Conservation (phyloP, 1,140 invertebrate species). For the Saccostrea echinata region DNA sequence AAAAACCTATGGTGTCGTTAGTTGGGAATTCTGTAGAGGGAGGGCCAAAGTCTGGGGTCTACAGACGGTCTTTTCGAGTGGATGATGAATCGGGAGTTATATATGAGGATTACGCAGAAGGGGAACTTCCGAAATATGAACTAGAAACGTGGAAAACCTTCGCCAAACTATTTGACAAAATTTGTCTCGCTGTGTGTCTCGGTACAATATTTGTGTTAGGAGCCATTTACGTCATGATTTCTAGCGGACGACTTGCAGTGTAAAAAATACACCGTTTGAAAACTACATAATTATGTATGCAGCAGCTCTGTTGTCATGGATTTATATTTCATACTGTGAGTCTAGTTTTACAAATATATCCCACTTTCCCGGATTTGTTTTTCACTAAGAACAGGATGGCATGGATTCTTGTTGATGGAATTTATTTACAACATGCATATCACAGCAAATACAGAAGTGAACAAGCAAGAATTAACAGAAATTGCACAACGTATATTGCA, state of each 20-base stretch:
- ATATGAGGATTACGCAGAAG: not conserved
- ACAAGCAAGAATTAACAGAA: not conserved
- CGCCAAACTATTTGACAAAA: slow-evolving; percentile 6
- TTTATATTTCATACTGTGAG: no score
- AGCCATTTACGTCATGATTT: slow-evolving; percentile 29
- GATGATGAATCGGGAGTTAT: not conserved
- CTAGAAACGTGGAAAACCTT: slow-evolving; percentile 10
- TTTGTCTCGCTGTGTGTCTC: not conserved
- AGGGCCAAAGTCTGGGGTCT: not conserved
- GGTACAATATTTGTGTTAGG: not conserved
- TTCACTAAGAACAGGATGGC: no score
- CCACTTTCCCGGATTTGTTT: no score
- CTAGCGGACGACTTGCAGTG: not conserved
- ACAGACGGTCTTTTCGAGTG: not conserved
- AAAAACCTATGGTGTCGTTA: not conserved
- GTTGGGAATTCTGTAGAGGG: not conserved
- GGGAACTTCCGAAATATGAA: not conserved
- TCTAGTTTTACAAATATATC: no score
- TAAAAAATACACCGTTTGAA: not conserved
- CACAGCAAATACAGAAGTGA: slow-evolving; percentile 2
- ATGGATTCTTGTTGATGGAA: not conserved
- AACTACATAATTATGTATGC: not conserved
- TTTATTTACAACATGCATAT: slow-evolving; percentile 6
- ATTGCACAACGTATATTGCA: not conserved
- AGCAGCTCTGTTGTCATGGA: not conserved